These are phyloP conservation scores for Pogoniulus pusillus DNA, from an alignment of 2,797 vertebrate genomes.

Conservation along the genomic window DNA sequence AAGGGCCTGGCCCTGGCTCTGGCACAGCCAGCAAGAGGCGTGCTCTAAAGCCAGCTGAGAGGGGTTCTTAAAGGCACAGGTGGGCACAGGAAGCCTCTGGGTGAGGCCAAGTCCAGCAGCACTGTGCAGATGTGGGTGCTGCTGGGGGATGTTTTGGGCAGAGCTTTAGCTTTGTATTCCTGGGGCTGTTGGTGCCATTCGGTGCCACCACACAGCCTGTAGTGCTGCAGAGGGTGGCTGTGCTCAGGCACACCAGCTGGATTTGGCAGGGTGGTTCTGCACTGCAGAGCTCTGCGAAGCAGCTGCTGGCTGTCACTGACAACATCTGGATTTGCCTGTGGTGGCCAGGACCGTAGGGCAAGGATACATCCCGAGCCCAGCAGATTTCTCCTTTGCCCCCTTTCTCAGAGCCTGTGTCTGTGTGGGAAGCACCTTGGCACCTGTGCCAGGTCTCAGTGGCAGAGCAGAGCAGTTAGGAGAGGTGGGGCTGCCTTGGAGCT, in stretches of 20 bases:
- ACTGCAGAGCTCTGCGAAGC: not conserved
- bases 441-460: no score
- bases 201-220: not conserved
- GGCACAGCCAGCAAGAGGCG: not conserved
- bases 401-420: no score
- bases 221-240: not conserved
- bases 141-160: not conserved
- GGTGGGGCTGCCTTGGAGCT: no score
- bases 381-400: no score
- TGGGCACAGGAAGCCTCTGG: not conserved
- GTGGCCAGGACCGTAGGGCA: not conserved
- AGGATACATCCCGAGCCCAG: not conserved
- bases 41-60: not conserved
- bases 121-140: not conserved
- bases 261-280: not conserved
- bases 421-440: no score
- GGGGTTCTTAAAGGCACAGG: not conserved
- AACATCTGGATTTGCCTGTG: not conserved
- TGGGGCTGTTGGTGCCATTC: not conserved
- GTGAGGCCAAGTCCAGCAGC: not conserved
- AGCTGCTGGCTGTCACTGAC: not conserved
- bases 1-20: not conserved
- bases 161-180: not conserved
- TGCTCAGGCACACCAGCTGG: not conserved
- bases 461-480: no score